phyloP scores from a whole-genome alignment of 2,113 vertebrate genomes.

The Neolamprologus cancellatus region DNA sequence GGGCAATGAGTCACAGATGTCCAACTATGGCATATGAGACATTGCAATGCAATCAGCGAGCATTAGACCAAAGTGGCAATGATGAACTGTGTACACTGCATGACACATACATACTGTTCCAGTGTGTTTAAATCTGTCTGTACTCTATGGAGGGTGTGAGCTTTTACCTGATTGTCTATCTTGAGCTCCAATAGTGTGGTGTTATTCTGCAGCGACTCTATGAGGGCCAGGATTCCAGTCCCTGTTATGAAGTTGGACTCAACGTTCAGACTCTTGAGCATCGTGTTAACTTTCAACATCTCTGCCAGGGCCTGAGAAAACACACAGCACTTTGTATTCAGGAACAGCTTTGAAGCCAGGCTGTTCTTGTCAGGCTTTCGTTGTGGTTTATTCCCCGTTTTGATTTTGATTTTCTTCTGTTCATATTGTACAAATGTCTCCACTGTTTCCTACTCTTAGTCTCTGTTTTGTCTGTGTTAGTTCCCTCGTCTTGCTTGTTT shows the following conservation, averaged over 20 bases:
- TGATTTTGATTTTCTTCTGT: background rate
- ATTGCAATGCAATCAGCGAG: background rate
- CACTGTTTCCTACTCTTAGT: background rate
- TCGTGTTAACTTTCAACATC: constrained; percentile 89
- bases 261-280: constrained; percentile 87
- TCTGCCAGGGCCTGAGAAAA: constrained; percentile 85
- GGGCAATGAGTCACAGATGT: background rate
- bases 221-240: constrained; percentile 80
- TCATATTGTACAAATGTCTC: background rate
- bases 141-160: background rate
- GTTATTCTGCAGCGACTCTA: constrained; percentile 84
- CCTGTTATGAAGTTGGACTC: constrained; percentile 99
- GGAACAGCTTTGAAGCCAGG: background rate
- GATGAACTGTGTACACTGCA: constrained; percentile 7
- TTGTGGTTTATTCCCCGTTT: background rate
- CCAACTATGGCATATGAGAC: background rate
- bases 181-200: constrained; percentile 87
- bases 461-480: background rate
- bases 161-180: constrained; percentile 92
- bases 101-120: background rate
- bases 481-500: background rate
- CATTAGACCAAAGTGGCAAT: constrained; percentile 17
- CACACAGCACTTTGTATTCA: background rate
- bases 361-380: background rate
- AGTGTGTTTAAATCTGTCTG: background rate